Conservation (phyloP, 2,113 vertebrate genomes). For the Gymnorhina tibicen region DNA sequence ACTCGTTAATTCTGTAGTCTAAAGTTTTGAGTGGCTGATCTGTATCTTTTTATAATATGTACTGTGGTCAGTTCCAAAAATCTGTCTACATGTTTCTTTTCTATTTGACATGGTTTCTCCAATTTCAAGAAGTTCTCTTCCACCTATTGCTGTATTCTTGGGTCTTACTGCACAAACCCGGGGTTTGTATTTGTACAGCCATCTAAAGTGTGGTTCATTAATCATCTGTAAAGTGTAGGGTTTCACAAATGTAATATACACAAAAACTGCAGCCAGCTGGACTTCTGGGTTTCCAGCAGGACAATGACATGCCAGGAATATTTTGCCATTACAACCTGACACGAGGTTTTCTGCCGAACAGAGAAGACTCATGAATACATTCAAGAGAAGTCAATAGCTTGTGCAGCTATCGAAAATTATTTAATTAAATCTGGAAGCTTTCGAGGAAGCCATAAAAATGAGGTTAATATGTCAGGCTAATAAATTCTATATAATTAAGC, state of each 20-base stretch:
- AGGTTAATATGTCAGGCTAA: constrained; percentile 67
- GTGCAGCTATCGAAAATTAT: constrained; percentile 37
- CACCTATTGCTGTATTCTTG: neutral
- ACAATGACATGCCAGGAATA: neutral
- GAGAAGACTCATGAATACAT: constrained; percentile 41
- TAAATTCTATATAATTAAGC: constrained; percentile 64
- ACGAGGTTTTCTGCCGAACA: neutral
- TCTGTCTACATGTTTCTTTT: constrained; percentile 46
- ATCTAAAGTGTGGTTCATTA: neutral
- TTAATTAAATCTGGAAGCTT: constrained; percentile 59
- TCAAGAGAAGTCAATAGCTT: constrained; percentile 46
- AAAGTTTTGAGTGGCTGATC: constrained; percentile 28
- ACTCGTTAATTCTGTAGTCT: constrained; percentile 9
- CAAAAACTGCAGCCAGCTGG: neutral
- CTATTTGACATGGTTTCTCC: constrained; percentile 23
- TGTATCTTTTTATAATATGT: constrained; percentile 38
- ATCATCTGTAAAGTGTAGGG: neutral
- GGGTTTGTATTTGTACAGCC: neutral
- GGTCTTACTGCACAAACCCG: neutral
- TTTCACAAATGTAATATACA: neutral
- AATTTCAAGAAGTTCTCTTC: constrained; percentile 33
- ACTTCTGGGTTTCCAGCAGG: neutral
- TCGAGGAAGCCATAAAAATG: constrained; percentile 52
- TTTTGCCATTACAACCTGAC: neutral
- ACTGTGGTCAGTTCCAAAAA: constrained; percentile 54